Base-by-base conservation (phyloP, 1,140 invertebrate species). In the Macrobrachium rosenbergii region DNA sequence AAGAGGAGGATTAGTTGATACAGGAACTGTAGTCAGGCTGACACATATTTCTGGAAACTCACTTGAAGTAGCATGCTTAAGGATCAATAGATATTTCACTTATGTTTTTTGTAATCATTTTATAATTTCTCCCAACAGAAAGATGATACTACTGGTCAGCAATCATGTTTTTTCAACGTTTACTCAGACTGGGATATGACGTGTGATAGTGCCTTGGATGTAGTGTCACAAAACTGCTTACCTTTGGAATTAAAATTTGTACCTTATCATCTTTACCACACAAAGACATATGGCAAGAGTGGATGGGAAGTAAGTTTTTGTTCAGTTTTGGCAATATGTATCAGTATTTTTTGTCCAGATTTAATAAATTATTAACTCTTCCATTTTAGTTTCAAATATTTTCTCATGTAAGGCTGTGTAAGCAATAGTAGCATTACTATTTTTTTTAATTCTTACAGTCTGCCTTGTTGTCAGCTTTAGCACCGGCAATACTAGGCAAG, bases 131-230 rank as follows among this genome's bases (percentile, higher is more conserved):
- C 21, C 11, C 43, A 60, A 21, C 77, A 86, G 83, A 86, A 80
- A 23, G 83, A 86, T 59, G 83, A 86, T 86, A 76, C 23, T 23
- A 73, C 63, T n/a, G 83, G 77, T 58, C 76, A 86, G 76, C 83
- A 86, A 64, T 79, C 76, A 60, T 77, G 80, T 19, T 86, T 86
- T 77, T 86, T 86, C 76, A 86, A 86, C 43, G 60, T 86, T 28
- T 86, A 86, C 63, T 86, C 83, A 2, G 83, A 86, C 77, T 86
- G 83, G 83, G 83, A 86, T 62, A 37, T 86, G 10, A 86, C 79
- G n/a, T 80, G 62, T 23, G 83, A 86, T 52, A 86, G 83, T 86
- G 83, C 83, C 23, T 23, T 86, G 75, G 83, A 86, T 69, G 77
- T 86, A 17, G 83, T 86, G 23, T 86, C 83, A 17, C 83, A 86